These are phyloP conservation scores for Tridacna crocea DNA, from an alignment of 2,888 invertebrate species.

Conservation along the genomic window DNA sequence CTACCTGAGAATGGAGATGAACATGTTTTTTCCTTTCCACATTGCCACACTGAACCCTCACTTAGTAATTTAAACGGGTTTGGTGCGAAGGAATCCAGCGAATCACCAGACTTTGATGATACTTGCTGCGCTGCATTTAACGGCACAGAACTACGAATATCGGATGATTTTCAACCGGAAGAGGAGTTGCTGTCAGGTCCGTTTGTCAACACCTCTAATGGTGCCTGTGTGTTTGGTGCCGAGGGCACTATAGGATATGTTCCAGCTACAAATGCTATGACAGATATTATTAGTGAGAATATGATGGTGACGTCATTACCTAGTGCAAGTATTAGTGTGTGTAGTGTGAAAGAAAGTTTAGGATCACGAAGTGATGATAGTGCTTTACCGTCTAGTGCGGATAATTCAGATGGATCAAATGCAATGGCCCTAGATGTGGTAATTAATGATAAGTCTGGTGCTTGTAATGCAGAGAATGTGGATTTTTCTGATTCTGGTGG, in stretches of 20 bases:
- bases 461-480: slow-evolving; percentile 35
- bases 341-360: slow-evolving; percentile 37
- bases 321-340: slow-evolving; percentile 17
- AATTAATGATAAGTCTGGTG: slow-evolving; percentile 42
- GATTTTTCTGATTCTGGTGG: slow-evolving; percentile 55
- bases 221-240: slow-evolving; percentile 1
- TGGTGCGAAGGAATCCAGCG: slow-evolving; percentile 58
- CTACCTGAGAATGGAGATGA: slow-evolving; percentile 51
- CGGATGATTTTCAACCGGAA: slow-evolving; percentile 52
- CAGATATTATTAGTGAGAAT: slow-evolving; percentile 25
- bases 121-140: slow-evolving; percentile 51
- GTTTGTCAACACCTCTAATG: slow-evolving; percentile 9
- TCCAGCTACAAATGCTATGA: slow-evolving; percentile 18
- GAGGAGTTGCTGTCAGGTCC: slow-evolving; percentile 43
- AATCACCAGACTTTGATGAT: slow-evolving; percentile 55
- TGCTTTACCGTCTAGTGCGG: slow-evolving; percentile 72
- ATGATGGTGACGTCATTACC: slow-evolving; percentile 21
- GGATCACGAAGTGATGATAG: slow-evolving; percentile 64
- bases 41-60: slow-evolving; percentile 51
- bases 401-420: slow-evolving; percentile 74
- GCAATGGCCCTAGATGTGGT: slow-evolving; percentile 52
- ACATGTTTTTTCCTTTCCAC: slow-evolving; percentile 41
- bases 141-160: slow-evolving; percentile 51
- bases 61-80: slow-evolving; percentile 55
- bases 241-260: slow-evolving; percentile 26